A percentile compares a stretch with the other conserved stretches of the same genome.
Conservation (phyloP, 2,797 vertebrate species). For the Malurus leucopterus region DNA sequence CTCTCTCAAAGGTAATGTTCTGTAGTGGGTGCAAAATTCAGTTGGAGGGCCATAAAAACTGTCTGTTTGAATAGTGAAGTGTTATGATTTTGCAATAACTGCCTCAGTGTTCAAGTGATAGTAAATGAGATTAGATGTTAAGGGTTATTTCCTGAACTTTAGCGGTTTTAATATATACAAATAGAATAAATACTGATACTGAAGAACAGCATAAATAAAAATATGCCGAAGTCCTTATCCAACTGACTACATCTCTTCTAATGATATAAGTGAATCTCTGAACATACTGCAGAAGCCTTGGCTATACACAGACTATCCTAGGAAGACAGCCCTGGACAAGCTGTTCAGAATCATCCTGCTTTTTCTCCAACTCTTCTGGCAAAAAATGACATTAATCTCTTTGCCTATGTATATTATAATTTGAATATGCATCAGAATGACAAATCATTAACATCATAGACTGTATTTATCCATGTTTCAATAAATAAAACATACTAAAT, state of each 20-base stretch:
- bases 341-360: background rate
- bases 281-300: background rate
- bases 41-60: slow-evolving; percentile 52
- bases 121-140: slow-evolving; percentile 13
- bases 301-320: background rate
- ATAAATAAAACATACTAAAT: background rate
- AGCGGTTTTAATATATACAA: background rate
- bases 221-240: background rate
- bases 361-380: background rate
- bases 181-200: background rate
- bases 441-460: background rate
- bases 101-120: slow-evolving; percentile 36
- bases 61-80: slow-evolving; percentile 53
- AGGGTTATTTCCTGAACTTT: slow-evolving; percentile 13
- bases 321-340: background rate
- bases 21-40: slow-evolving; percentile 37
- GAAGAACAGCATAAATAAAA: slow-evolving; percentile 16
- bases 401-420: background rate
- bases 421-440: background rate
- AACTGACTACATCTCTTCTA: background rate
- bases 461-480: background rate
- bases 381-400: background rate
- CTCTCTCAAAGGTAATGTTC: slow-evolving; percentile 26
- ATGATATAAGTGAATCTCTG: background rate
- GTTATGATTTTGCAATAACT: slow-evolving; percentile 60